Conservation (phyloP, 2,797 vertebrate genomes). For the Harpagifer antarcticus region DNA sequence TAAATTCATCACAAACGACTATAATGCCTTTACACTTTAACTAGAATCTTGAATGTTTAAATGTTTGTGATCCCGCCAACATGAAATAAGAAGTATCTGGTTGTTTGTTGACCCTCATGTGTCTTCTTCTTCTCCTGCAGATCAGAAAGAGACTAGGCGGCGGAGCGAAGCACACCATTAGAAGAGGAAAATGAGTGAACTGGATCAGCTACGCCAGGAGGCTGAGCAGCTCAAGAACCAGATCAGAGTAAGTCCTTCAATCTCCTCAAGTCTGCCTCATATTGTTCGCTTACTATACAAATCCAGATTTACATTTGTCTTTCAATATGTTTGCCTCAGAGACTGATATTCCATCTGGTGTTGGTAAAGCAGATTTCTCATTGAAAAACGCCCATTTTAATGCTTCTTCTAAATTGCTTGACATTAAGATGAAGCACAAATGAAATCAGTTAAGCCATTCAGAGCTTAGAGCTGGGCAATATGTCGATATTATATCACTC, state of each 20-base stretch:
- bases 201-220: constrained; percentile 98
- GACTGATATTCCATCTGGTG: background rate
- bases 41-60: background rate
- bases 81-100: constrained; percentile 8
- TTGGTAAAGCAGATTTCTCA: background rate
- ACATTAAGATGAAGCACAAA: background rate
- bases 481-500: background rate
- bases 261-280: constrained; percentile 10
- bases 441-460: background rate
- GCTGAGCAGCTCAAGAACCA: constrained; percentile 98
- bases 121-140: constrained; percentile 72
- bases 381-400: background rate
- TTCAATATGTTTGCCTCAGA: too few relatives aligned
- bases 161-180: constrained; percentile 89
- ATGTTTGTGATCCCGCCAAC: background rate
- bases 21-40: background rate
- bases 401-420: background rate
- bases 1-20: constrained; percentile 5
- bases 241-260: constrained; percentile 91
- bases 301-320: background rate
- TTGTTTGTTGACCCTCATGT: constrained; percentile 32
- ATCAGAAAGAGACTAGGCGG: constrained; percentile 90
- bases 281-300: background rate
- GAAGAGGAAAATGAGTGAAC: constrained; percentile 98
- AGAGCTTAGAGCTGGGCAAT: background rate